Conservation (phyloP, 2,888 invertebrate species). For the Drosophila recens region DNA sequence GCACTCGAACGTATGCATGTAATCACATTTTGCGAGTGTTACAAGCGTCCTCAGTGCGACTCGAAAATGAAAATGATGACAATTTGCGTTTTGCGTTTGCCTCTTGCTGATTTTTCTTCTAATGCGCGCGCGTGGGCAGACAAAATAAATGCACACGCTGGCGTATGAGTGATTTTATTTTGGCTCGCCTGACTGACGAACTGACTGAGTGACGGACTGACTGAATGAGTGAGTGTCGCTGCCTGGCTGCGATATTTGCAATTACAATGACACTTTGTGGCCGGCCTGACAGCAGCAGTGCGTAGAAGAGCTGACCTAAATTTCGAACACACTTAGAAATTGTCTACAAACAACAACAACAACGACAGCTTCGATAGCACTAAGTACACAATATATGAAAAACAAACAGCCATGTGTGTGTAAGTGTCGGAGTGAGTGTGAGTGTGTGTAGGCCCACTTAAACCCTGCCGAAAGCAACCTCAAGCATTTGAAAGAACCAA, state of each 20-base stretch:
- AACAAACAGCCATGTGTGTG: constrained; percentile 42
- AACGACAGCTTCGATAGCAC: constrained; percentile 73
- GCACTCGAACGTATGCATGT: constrained; percentile 11
- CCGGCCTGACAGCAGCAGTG: constrained; percentile 49
- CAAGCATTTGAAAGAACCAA: constrained; percentile 77
- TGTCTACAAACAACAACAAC: constrained; percentile 73
- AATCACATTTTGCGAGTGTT: constrained; percentile 13
- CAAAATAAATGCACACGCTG: constrained; percentile 60
- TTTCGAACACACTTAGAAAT: constrained; percentile 79
- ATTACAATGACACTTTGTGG: constrained; percentile 82
- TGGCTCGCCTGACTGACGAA: constrained; percentile 15
- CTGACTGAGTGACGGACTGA: constrained; percentile 14
- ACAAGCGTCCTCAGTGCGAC: constrained; percentile 8
- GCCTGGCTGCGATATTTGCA: constrained; percentile 79
- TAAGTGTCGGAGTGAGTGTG: constrained; percentile 17
- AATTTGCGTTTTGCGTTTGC: constrained; percentile 53
- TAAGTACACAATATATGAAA: constrained; percentile 71
- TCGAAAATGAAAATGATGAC: constrained; percentile 55
- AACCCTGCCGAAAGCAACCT: constrained; percentile 81
- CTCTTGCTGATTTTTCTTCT: constrained; percentile 8
- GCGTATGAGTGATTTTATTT: constrained; percentile 66
- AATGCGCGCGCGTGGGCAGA: constrained; percentile 71
- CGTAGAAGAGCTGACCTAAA: constrained; percentile 74
- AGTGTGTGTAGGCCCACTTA: constrained; percentile 76
- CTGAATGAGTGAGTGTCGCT: constrained; percentile 32